phyloP scores from a whole-genome alignment of 2,113 vertebrate species.

The Piaya cayana region DNA sequence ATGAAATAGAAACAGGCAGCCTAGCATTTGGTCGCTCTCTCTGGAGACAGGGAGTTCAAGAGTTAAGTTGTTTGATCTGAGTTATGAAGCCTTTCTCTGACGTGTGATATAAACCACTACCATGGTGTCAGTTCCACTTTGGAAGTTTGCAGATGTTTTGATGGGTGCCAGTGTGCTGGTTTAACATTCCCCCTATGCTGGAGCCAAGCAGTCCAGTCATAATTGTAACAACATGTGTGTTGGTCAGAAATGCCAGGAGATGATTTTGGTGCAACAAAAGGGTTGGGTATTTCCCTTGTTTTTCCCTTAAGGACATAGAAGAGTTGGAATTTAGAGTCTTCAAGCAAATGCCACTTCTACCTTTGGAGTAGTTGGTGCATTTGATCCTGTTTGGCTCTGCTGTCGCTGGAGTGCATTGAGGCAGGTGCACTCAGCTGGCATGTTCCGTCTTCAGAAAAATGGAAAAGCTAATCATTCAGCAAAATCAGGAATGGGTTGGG shows the following conservation, averaged over 20 bases:
- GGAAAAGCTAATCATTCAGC: not conserved
- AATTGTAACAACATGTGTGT: constrained; percentile 81
- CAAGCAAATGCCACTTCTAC: constrained; percentile 61
- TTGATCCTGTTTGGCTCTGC: not conserved
- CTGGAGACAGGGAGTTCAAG: constrained; percentile 42
- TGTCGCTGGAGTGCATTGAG: not conserved
- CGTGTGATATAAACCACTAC: constrained; percentile 76
- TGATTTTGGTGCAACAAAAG: constrained; percentile 72
- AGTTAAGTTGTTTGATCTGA: constrained; percentile 70
- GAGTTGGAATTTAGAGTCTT: constrained; percentile 54
- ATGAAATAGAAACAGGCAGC: not conserved
- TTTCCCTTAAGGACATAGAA: constrained; percentile 62
- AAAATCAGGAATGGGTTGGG: not conserved
- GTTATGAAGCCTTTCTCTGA: constrained; percentile 60
- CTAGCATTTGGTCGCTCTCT: not conserved
- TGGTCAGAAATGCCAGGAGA: constrained; percentile 75
- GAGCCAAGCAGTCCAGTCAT: constrained; percentile 75
- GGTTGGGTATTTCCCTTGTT: not conserved
- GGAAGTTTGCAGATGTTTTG: constrained; percentile 77
- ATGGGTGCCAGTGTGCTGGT: constrained; percentile 79
- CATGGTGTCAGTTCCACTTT: constrained; percentile 78
- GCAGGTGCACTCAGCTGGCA: not conserved
- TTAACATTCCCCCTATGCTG: constrained; percentile 74
- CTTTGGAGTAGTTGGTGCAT: not conserved
- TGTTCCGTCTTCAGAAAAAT: not conserved